These are phyloP conservation scores for Microcebus tavaratra DNA, from an alignment of 2,113 vertebrate genomes.

Conservation along the genomic window DNA sequence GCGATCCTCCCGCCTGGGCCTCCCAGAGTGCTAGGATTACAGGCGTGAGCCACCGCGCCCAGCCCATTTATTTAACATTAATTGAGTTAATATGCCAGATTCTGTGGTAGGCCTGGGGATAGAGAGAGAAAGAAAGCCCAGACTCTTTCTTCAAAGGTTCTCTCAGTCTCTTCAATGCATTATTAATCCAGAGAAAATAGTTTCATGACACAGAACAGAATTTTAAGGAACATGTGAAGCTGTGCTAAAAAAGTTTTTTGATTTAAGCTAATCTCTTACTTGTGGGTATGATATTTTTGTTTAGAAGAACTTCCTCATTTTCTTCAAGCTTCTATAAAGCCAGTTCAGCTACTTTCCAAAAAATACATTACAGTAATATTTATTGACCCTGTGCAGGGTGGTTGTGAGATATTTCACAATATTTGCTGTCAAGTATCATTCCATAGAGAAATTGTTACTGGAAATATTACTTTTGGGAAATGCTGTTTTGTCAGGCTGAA, in stretches of 20 bases:
- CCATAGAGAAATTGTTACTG: slow-evolving; percentile 30
- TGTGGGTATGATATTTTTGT: slow-evolving; percentile 14
- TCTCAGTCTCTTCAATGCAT: slow-evolving; percentile 2
- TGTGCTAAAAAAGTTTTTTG: slow-evolving; percentile 38
- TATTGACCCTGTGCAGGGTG: slow-evolving; percentile 1
- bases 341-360: slow-evolving; percentile 22
- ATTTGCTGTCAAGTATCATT: slow-evolving; percentile 28
- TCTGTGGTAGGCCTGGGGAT: not conserved
- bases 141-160: slow-evolving; percentile 1
- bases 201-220: slow-evolving; percentile 13
- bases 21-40: too few relatives aligned
- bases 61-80: slow-evolving; percentile 23
- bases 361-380: slow-evolving; percentile 34
- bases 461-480: slow-evolving; percentile 37
- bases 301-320: slow-evolving; percentile 41
- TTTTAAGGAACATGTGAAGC: slow-evolving; percentile 38
- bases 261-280: slow-evolving; percentile 34
- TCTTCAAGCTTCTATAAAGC: slow-evolving; percentile 45
- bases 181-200: slow-evolving; percentile 38
- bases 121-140: slow-evolving; percentile 23
- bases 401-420: not conserved
- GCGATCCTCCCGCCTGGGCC: too few relatives aligned
- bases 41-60: too few relatives aligned
- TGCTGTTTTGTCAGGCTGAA: slow-evolving; percentile 39
- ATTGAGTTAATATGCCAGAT: not conserved